Base-by-base conservation (phyloP, 2,888 invertebrate genomes). In the Cephus nigrinus region DNA sequence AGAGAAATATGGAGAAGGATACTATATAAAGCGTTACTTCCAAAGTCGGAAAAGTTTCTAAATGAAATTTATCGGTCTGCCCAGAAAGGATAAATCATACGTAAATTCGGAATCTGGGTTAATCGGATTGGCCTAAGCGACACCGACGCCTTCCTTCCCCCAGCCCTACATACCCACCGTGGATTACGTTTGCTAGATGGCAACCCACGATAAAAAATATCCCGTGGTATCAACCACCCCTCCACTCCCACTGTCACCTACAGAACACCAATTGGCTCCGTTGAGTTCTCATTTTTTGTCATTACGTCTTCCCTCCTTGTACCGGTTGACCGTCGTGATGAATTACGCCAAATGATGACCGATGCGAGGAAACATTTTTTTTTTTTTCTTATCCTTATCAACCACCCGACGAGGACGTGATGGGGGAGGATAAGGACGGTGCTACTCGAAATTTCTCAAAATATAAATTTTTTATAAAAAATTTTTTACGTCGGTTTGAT, bases 81-180 rank as follows among this genome's bases (percentile, higher is more conserved):
- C 55, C 55, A 55, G 55, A 23, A 9, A 23, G 15, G 9, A 55
- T 55, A 55, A 55, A 55, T 55, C 55, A 55, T 55, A 55, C 55
- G 55, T 55, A 23, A 74, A 76, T 76, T 73, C 35, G 73, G 73
- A 76, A 76, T 73, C 76, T 74, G 73, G 68, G 73, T 76, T 76
- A 76, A 76, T 76, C 76, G 69, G 76, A 69, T 76, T 76, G 73
- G 68, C 76, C 73, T 76, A 68, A 68, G 76, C 74, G 72, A 12
- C 68, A 15, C 74, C 68, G 68, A 73, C 68, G 73, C 76, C 23
- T 15, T 33, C 15, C 73, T 12, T 69, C 23, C 9, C 23, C 55
- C 9, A 55, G 23, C 55, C 1, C 55, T 55, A 55, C 2, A 23
- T 55, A 55, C 5, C 55, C 2, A 55, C 2, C 5, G 55, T 5